Evolutionary conservation across 2,797 vertebrate species (phyloP).

Genomic region (Xerus rutilus): DNA sequence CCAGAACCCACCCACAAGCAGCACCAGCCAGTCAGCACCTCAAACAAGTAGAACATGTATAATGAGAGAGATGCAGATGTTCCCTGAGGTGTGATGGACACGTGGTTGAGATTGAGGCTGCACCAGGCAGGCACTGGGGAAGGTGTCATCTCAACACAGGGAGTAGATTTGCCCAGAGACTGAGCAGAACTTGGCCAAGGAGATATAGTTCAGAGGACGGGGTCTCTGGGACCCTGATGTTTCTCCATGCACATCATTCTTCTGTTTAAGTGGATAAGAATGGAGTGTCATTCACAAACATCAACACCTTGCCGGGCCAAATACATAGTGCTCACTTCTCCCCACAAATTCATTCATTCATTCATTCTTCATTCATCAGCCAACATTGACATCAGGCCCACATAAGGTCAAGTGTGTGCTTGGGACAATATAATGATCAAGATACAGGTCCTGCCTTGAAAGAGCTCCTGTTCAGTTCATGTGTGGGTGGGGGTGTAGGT

Average conservation of each 20-base stretch:
- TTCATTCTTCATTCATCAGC: not conserved
- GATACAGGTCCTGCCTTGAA: not conserved
- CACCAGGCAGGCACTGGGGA: not conserved
- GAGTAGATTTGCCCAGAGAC: not conserved
- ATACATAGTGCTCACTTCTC: not conserved
- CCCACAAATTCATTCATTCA: not conserved
- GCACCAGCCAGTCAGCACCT: not conserved
- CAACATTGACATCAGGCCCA: not conserved
- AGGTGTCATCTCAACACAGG: not conserved
- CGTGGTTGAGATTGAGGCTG: no score
- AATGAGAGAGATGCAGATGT: not conserved
- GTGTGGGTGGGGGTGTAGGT: not conserved
- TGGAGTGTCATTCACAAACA: not conserved
- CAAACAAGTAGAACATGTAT: not conserved
- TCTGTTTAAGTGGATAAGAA: not conserved
- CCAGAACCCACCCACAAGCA: not conserved
- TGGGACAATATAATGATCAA: not conserved
- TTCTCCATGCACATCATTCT: not conserved
- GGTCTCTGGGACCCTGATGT: no score
- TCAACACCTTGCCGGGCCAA: accelerated
- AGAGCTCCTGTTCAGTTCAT: not conserved
- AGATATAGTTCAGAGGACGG: not conserved
- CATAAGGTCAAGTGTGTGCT: not conserved
- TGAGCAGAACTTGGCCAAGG: not conserved
- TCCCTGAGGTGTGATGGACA: not conserved